These are phyloP conservation scores for Eupithecia tripunctaria DNA, from an alignment of 2,888 invertebrate genomes.

Conservation along the genomic window DNA sequence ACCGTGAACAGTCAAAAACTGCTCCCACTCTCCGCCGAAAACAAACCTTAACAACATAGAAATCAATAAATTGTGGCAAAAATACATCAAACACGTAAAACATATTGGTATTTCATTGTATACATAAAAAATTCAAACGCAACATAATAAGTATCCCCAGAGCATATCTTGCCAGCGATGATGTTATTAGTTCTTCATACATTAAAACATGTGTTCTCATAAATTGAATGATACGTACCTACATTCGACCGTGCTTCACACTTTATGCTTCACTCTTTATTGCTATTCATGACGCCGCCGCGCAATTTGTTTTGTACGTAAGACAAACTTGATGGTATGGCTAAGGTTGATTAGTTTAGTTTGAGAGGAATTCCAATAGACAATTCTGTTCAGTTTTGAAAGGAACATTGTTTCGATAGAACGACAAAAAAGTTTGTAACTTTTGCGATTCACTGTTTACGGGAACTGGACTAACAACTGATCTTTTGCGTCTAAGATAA, in stretches of 20 bases:
- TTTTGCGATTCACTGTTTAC: no score
- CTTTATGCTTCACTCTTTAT: constrained; percentile 41
- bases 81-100: background rate
- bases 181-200: constrained; percentile 16
- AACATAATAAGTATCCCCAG: background rate
- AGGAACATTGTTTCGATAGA: background rate
- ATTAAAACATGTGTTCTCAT: constrained; percentile 17
- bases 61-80: background rate
- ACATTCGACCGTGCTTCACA: constrained; percentile 31
- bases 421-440: no score
- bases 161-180: background rate
- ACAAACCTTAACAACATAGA: background rate
- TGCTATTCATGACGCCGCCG: constrained; percentile 42
- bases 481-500: no score
- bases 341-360: constrained; percentile 12
- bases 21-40: background rate
- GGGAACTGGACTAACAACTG: no score
- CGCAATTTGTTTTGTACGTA: constrained; percentile 44
- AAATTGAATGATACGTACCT: constrained; percentile 46
- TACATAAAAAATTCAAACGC: background rate
- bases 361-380: background rate
- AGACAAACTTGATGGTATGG: constrained; percentile 41
- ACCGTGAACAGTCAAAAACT: background rate
- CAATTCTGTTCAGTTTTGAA: background rate
- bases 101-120: background rate